phyloP scores from a whole-genome alignment of 2,888 invertebrate genomes.

The Polydrusus tereticollis region DNA sequence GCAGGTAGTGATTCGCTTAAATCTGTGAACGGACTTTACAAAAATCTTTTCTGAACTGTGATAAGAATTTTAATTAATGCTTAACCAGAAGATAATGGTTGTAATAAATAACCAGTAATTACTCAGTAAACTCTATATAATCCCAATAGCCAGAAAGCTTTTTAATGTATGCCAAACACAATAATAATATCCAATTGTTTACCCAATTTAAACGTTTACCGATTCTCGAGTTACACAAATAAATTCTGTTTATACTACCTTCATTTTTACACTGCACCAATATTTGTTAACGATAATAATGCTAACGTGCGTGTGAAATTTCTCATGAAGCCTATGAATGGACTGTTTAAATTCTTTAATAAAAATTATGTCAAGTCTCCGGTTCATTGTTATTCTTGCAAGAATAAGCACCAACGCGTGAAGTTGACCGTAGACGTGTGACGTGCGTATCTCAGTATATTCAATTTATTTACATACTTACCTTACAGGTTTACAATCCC shows the following conservation, averaged over 20 bases:
- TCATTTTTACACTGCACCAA: background rate
- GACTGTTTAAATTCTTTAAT: background rate
- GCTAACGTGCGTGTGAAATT: background rate
- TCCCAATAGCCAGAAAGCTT: no score
- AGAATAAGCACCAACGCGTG: background rate
- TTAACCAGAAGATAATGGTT: no score
- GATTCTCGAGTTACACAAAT: background rate
- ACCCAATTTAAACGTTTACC: background rate
- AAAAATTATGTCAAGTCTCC: constrained; percentile 4
- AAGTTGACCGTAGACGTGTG: background rate
- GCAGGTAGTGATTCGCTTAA: no score
- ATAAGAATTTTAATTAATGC: no score
- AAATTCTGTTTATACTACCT: background rate
- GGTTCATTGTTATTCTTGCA: background rate
- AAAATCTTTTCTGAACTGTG: no score
- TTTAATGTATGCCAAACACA: background rate
- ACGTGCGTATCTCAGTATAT: no score
- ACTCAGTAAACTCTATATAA: no score
- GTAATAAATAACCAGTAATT: no score
- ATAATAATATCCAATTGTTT: background rate
- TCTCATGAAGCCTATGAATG: constrained; percentile 8
- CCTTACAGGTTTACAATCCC: no score
- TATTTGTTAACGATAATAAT: background rate
- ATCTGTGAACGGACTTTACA: no score
- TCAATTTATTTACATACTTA: no score